Base-by-base conservation (phyloP, 2,113 vertebrate genomes). In the Phyllostomus hastatus region DNA sequence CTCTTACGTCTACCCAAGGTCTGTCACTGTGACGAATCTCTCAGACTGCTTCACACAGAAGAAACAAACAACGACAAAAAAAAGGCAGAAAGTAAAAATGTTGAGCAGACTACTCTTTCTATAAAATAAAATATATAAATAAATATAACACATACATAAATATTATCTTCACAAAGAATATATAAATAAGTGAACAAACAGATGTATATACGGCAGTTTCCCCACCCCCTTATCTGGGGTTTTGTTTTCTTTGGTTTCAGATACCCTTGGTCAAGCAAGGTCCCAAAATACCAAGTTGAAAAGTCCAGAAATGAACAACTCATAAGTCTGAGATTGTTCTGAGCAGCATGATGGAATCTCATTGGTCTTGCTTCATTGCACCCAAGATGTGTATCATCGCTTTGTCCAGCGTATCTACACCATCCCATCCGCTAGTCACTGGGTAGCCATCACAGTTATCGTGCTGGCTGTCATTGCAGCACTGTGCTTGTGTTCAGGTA, bases 91-190 rank as follows among this genome's bases (percentile, higher is more conserved):
- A 94, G 16, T n/a, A 57, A 95, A 96, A 88, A 52, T 85, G 14
- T 28, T 54, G 24, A 91, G 31, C 38, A 93, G 83, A 94, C 59
- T 24, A 91, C 81, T 95, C 50, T 79, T 80, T 54, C 4, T 57
- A 93, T 95, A 94, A 85, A 96, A 93, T 95, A 94, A 85, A 96
- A 95, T 88, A 96, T 93, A 19, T 52, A 66, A 46, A 85, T 22
- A 35, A 61, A 38, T 52, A 19, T 24, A 31, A 19, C 16, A 61
- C 20, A 20, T 82, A 61, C 41, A 22, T 46, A 33, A 64, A 46
- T 83, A 64, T 46, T 19, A 41, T 46, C 61, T 91, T 94, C 72
- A 41, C 12, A 22, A 14, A 78, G 10, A 92, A 76, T 64, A 31
- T 28, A 48, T 76, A 59, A 90, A 67, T 46, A 70, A 91, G 38